These are phyloP conservation scores for Halictus ligatus DNA, from an alignment of 2,888 invertebrate genomes.

Conservation along the genomic window DNA sequence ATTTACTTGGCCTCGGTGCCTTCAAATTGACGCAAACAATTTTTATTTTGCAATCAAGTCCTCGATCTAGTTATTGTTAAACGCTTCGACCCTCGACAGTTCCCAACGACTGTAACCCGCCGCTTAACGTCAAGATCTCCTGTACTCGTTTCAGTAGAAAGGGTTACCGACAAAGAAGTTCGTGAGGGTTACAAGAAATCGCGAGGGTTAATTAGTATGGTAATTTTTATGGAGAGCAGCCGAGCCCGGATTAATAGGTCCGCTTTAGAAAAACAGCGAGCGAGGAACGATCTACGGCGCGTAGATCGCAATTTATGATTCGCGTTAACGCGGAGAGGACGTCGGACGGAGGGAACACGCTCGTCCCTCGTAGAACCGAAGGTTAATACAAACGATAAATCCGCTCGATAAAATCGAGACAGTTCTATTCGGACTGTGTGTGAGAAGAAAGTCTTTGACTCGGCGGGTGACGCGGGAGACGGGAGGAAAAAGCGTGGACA, in stretches of 20 bases:
- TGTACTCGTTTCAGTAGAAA: not conserved
- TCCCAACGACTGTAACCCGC: not conserved
- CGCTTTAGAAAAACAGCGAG: conserved; percentile 20
- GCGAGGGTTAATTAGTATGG: conserved; percentile 50
- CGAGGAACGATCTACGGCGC: not conserved
- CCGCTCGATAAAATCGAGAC: conserved; percentile 42
- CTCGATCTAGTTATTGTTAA: not conserved
- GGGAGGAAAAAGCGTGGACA: not conserved
- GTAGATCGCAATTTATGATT: conserved; percentile 9
- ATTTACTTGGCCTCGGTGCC: too few species aligned
- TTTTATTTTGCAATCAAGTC: too few species aligned
- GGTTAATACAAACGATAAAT: conserved; percentile 6
- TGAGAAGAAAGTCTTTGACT: not conserved
- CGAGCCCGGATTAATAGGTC: conserved; percentile 7
- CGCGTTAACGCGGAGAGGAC: not conserved
- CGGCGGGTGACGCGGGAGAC: not conserved
- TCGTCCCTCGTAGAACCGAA: not conserved
- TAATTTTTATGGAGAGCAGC: conserved; percentile 31
- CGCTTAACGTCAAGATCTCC: not conserved
- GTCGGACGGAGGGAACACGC: not conserved
- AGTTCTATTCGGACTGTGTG: not conserved
- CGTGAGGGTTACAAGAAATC: not conserved
- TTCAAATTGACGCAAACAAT: too few species aligned
- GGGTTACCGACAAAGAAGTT: not conserved
- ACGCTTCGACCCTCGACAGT: not conserved